These are phyloP conservation scores for Musca domestica DNA, from an alignment of 1,140 invertebrate species.

Conservation along the genomic window DNA sequence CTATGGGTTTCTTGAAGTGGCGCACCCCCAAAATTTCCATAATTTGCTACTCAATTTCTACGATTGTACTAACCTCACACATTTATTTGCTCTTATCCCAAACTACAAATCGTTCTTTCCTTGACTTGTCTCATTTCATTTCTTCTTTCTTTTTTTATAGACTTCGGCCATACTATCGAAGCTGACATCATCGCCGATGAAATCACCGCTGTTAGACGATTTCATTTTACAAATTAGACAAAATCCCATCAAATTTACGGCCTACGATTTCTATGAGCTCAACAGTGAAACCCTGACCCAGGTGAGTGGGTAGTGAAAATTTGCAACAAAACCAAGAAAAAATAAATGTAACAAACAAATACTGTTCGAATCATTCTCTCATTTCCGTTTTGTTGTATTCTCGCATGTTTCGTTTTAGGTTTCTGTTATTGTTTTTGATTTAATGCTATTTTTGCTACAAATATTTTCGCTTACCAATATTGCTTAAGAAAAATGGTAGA, in stretches of 20 bases:
- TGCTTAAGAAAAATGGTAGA: not conserved
- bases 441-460: slow-evolving; percentile 39
- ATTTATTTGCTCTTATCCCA: no score
- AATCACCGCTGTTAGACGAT: slow-evolving; percentile 25
- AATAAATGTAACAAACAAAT: no score
- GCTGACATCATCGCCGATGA: not conserved
- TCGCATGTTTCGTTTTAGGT: slow-evolving; percentile 27
- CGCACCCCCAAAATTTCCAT: no score
- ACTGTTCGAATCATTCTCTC: no score
- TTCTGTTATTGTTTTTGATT: slow-evolving; percentile 40
- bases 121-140: no score
- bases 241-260: slow-evolving; percentile 36
- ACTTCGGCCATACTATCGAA: not conserved
- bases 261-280: slow-evolving; percentile 39
- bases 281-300: slow-evolving; percentile 34
- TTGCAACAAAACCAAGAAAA: no score
- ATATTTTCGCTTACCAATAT: slow-evolving; percentile 32
- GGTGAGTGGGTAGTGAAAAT: slow-evolving; percentile 24
- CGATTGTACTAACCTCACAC: no score
- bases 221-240: slow-evolving; percentile 40
- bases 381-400: not conserved
- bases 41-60: no score
- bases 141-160: not conserved
- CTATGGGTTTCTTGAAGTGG: no score
- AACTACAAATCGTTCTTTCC: no score